These are phyloP conservation scores for Neodiprion fabricii DNA, from an alignment of 1,140 invertebrate genomes.

Conservation along the genomic window DNA sequence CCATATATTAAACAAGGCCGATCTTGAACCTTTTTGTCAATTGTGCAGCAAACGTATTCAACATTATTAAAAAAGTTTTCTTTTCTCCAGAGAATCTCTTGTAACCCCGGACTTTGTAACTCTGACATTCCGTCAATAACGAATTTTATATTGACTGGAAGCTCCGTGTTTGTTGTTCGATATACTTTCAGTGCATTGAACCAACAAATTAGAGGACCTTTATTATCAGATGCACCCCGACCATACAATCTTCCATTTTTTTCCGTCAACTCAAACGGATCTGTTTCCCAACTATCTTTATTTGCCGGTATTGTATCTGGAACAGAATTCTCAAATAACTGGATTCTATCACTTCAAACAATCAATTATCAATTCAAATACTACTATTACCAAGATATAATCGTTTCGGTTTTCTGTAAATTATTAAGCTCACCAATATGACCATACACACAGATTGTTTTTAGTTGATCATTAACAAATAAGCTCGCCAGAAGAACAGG, in stretches of 20 bases:
- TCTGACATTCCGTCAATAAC: constrained; percentile 73
- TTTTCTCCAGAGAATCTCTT: constrained; percentile 59
- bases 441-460: constrained; percentile 37
- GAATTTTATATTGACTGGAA: constrained; percentile 74
- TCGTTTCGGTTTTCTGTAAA: constrained; percentile 3
- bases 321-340: constrained; percentile 16
- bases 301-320: constrained; percentile 52
- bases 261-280: constrained; percentile 34
- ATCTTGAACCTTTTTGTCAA: constrained; percentile 72
- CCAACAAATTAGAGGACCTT: constrained; percentile 43
- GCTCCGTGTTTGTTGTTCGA: constrained; percentile 55
- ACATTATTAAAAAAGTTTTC: constrained; percentile 62
- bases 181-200: constrained; percentile 57
- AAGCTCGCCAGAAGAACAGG: constrained; percentile 34
- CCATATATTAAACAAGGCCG: constrained; percentile 73
- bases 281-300: constrained; percentile 31
- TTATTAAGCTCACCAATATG: constrained; percentile 26
- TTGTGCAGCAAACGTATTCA: constrained; percentile 70
- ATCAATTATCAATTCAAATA: background rate
- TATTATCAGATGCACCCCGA: constrained; percentile 35
- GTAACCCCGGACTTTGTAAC: constrained; percentile 66
- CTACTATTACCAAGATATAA: constrained; percentile 8
- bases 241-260: constrained; percentile 32
- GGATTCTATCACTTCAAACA: too few relatives aligned
- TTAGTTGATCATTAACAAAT: constrained; percentile 24